phyloP scores from a whole-genome alignment of 2,888 invertebrate genomes.

The Drosophila gaucha region DNA sequence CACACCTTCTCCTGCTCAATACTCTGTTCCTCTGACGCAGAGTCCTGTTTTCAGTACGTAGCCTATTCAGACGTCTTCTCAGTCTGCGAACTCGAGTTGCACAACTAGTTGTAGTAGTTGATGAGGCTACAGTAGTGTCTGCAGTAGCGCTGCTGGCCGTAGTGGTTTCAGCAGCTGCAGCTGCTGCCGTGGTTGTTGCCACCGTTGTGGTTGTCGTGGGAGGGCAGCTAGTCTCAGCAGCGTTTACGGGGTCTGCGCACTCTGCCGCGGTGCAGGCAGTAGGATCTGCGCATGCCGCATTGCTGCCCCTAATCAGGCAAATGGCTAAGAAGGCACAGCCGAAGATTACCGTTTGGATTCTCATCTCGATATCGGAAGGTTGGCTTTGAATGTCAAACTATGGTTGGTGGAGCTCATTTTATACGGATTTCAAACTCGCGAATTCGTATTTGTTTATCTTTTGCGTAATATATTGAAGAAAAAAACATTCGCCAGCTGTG shows the following conservation, averaged over 20 bases:
- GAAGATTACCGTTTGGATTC: conserved; percentile 20
- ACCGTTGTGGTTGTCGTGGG: not conserved
- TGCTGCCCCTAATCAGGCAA: conserved; percentile 5
- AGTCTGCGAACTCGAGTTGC: not conserved
- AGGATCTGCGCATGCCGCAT: conserved; percentile 1
- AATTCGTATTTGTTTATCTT: not conserved
- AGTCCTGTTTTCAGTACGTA: not conserved
- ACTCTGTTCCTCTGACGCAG: not conserved
- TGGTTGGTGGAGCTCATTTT: not conserved
- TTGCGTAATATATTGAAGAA: not conserved
- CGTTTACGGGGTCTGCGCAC: conserved; percentile 3
- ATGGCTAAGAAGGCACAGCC: conserved; percentile 18
- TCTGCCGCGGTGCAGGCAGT: not conserved
- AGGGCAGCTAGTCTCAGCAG: not conserved
- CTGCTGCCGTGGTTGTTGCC: not conserved
- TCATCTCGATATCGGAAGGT: not conserved
- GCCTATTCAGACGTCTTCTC: not conserved
- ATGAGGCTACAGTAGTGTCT: not conserved
- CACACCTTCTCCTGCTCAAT: no score
- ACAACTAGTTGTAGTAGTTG: no score
- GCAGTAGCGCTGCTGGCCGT: not conserved
- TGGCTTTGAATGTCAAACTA: conserved; percentile 1
- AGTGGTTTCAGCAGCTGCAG: not conserved
- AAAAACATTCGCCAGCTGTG: not conserved
- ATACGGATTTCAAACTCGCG: not conserved